Evolutionary conservation across 2,888 invertebrate species (phyloP).

Genomic region (Dusona sp.): DNA sequence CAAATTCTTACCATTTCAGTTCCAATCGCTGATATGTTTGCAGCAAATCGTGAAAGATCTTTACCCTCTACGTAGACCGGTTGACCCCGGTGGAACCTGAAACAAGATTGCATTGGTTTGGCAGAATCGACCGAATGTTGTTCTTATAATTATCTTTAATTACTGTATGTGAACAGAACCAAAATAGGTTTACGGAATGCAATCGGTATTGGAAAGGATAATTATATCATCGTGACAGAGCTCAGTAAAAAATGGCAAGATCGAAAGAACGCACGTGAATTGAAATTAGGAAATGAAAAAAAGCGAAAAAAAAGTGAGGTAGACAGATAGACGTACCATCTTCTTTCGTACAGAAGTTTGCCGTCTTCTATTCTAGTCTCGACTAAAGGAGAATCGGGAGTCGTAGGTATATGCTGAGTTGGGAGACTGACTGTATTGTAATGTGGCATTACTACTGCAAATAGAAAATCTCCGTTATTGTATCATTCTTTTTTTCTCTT

Average conservation of each 20-base stretch:
- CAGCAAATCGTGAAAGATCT: slow-evolving; percentile 93
- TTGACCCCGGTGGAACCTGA: slow-evolving; percentile 95
- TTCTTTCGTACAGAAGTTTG: slow-evolving; percentile 95
- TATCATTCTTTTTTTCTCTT: slow-evolving; percentile 42
- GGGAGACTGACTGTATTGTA: slow-evolving; percentile 80
- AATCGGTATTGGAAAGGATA: slow-evolving; percentile 8
- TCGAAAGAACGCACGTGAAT: background rate
- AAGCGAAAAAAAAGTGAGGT: slow-evolving; percentile 54
- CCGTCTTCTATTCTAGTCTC: slow-evolving; percentile 98
- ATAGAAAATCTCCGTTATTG: slow-evolving; percentile 70
- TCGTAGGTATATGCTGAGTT: slow-evolving; percentile 81
- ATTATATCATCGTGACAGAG: background rate
- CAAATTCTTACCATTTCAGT: slow-evolving; percentile 91
- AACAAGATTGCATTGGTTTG: slow-evolving; percentile 58
- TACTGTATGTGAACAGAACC: background rate
- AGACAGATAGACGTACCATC: slow-evolving; percentile 88
- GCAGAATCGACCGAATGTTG: no score
- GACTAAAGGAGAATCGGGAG: slow-evolving; percentile 85
- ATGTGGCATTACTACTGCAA: slow-evolving; percentile 79
- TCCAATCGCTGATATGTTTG: slow-evolving; percentile 95
- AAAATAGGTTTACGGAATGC: background rate
- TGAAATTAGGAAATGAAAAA: slow-evolving; percentile 41
- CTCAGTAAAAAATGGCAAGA: background rate
- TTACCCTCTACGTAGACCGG: slow-evolving; percentile 96
- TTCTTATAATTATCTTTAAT: background rate